Base-by-base conservation (phyloP, 2,113 vertebrate species). In the Suncus etruscus region DNA sequence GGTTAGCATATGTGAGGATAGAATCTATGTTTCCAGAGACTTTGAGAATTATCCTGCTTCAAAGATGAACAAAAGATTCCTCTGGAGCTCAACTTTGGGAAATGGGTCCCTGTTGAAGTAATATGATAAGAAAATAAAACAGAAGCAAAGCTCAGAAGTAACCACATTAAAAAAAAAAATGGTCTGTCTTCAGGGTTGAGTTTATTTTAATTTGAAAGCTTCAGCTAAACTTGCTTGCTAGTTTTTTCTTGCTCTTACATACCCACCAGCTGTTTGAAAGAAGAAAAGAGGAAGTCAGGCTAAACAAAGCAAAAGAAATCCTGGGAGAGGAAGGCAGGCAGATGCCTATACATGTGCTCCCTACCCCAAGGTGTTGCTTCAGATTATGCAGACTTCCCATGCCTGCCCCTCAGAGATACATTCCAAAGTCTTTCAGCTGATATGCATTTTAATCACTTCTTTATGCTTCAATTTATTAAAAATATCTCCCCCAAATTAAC, bases 171-270 rank as follows among this genome's bases (percentile, higher is more conserved):
- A 81, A 75, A 39, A 81, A 75, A 93, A 92, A 91, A 87, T 0
- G 4, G 31, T 58, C 68, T 8, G 50, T 18, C 0, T 84, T 68
- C 3, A 1, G 27, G 14, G 39, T 27, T 22, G 24, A 6, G 83
- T 76, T 81, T 29, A 25, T 77, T 86, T 81, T 90, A 74, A 79
- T 69, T 80, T 95, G 54, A 89, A 85, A 54, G 20, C 76, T 89
- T 92, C 27, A 16, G 45, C n/a, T 27, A 86, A 91, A 39, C 66
- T 61, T 94, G 47, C 68, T 83, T 76, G 63, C 80, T 68, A 91
- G 70, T 31, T 94, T 75, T 73, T 86, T 86, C 72, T 76, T 91
- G 32, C 51, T 68, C 87, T 61, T 27, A 27, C 54, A 80, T 9
- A 83, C 51, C 39, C 54, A 88, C 47, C 61, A 91, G 76, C 51